A percentile compares a stretch with the other conserved stretches of the same genome.
These are phyloP conservation scores for Laticauda laticaudata DNA, from an alignment of 2,113 vertebrate genomes.

Conservation along the genomic window DNA sequence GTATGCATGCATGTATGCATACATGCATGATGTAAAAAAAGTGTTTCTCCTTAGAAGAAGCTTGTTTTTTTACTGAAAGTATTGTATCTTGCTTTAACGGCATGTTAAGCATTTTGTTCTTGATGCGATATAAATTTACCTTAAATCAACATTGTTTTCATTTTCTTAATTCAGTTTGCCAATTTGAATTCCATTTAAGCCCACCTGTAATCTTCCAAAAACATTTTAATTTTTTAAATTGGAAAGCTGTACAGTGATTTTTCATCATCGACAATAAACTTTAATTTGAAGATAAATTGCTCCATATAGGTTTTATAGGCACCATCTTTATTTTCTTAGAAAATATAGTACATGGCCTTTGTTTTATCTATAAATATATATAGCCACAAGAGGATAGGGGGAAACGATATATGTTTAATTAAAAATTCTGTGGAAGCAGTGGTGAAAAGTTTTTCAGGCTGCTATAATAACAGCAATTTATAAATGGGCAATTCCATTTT, in stretches of 20 bases:
- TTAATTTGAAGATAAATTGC: not conserved
- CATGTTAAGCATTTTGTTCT: not conserved
- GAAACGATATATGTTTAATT: not conserved
- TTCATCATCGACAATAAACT: not conserved
- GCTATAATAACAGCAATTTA: not conserved
- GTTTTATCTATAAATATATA: not conserved
- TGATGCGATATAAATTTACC: not conserved
- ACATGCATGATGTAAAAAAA: not conserved
- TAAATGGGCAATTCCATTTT: not conserved
- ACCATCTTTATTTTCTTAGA: not conserved
- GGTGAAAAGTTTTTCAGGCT: not conserved
- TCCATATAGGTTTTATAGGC: not conserved
- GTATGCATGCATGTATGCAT: not conserved
- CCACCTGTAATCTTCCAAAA: not conserved
- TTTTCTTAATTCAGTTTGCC: not conserved
- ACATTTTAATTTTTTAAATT: not conserved
- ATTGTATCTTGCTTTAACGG: not conserved
- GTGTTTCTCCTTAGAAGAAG: not conserved
- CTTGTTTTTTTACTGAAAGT: not conserved
- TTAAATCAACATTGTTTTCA: not conserved
- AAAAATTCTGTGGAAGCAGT: not conserved
- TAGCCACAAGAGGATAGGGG: not conserved
- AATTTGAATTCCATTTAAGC: not conserved
- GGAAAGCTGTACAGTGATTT: not conserved
- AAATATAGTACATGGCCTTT: not conserved